phyloP scores from a whole-genome alignment of 2,888 invertebrate species.

The Chymomyza fuscimana region DNA sequence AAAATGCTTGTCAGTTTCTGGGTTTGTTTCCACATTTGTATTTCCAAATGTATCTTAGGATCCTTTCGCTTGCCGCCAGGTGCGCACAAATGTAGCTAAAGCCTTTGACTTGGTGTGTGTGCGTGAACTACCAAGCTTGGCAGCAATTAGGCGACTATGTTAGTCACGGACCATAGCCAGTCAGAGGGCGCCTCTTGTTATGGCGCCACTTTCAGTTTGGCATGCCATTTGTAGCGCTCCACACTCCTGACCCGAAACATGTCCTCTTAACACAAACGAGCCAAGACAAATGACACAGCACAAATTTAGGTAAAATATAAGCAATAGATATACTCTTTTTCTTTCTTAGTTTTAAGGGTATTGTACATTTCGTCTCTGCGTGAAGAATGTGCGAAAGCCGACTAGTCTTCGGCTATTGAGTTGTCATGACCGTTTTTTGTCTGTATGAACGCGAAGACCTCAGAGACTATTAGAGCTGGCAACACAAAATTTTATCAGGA shows the following conservation, averaged over 20 bases:
- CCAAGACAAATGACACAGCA: slow-evolving; percentile 29
- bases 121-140: slow-evolving; percentile 38
- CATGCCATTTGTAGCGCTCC: not conserved
- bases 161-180: slow-evolving; percentile 8
- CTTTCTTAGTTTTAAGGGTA: too few species aligned
- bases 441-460: too few species aligned
- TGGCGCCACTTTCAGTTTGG: slow-evolving; percentile 28
- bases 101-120: slow-evolving; percentile 22
- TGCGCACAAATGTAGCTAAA: slow-evolving; percentile 4
- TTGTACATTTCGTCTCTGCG: too few species aligned
- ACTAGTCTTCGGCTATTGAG: too few species aligned
- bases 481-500: too few species aligned
- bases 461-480: too few species aligned
- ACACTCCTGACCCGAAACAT: not conserved
- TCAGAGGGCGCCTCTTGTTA: slow-evolving; percentile 17
- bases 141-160: slow-evolving; percentile 55
- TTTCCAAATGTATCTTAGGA: not conserved
- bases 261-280: not conserved
- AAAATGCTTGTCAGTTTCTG: slow-evolving; percentile 45
- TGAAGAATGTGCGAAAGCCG: too few species aligned
- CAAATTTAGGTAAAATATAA: not conserved
- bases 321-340: not conserved
- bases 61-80: slow-evolving; percentile 10
- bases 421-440: too few species aligned
- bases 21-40: slow-evolving; percentile 5